Evolutionary conservation across 2,888 invertebrate species (phyloP), one percentile per base, ranked within the genome.

Genomic region (Lomographa bimaculata): DNA sequence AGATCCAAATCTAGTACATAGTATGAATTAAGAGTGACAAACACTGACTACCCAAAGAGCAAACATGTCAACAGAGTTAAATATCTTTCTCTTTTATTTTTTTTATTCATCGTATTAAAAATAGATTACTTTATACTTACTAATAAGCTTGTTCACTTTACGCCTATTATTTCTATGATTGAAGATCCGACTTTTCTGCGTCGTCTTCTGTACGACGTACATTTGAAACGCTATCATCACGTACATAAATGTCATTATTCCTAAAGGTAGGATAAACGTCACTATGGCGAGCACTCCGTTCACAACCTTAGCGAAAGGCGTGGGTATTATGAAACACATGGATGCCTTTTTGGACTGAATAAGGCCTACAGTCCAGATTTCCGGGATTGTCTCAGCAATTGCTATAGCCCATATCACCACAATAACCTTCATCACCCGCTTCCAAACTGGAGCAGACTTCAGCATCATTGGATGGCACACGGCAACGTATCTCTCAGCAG

Each of bases 71-170:
- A n/a, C n/a, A n/a, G n/a, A n/a, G n/a, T n/a, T n/a, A n/a, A n/a
- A n/a, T n/a, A n/a, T n/a, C n/a, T n/a, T n/a, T n/a, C n/a, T n/a
- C n/a, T n/a, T n/a, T n/a, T n/a, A n/a, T n/a, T n/a, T n/a, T n/a
- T n/a, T n/a, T n/a, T n/a, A n/a, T n/a, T n/a, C n/a, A n/a, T n/a
- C n/a, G n/a, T n/a, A n/a, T n/a, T n/a, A n/a, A n/a, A n/a, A n/a
- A n/a, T n/a, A n/a, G n/a, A n/a, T n/a, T n/a, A n/a, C n/a, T n/a
- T n/a, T 29, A 0, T 34, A 70, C 73, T 77, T 68, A 81, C 79
- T 64, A 54, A 79, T 64, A 23, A 79, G 66, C 43, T 75, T 79
- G 41, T 79, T 76, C 0, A 81, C 64, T 61, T 64, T 79, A n/a
- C 63, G 63, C 17, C 71, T 71, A 23, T 73, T 71, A 20, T 72